A percentile compares a stretch with the other conserved stretches of the same genome.
phyloP scores from a whole-genome alignment of 1,140 invertebrate genomes.

The Papilio polyxenes region DNA sequence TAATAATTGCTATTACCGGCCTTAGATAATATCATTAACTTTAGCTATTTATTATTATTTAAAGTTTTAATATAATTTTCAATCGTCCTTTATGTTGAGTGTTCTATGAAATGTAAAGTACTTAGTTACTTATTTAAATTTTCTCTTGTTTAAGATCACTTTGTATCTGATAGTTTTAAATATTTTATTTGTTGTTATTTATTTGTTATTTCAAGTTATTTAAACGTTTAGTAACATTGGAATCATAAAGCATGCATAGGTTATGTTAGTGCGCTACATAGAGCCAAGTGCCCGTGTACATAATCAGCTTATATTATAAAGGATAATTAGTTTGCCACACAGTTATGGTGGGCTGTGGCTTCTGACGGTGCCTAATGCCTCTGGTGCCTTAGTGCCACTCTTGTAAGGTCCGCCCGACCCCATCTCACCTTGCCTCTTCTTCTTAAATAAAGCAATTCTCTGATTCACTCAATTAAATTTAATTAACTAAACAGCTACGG shows the following conservation, averaged over 20 bases:
- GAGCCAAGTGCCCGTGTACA: conserved; percentile 22
- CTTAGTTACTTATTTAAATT: background rate
- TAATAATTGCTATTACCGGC: conserved; percentile 28
- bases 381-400: conserved; percentile 30
- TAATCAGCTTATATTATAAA: conserved; percentile 11
- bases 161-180: background rate
- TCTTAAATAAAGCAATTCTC: background rate
- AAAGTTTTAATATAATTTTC: background rate
- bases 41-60: background rate
- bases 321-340: conserved; percentile 32
- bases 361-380: conserved; percentile 34
- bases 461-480: background rate
- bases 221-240: background rate
- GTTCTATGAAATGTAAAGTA: background rate
- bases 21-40: background rate
- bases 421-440: background rate
- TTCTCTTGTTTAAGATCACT: background rate
- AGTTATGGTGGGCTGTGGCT: conserved; percentile 27
- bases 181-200: background rate
- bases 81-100: background rate
- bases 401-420: background rate
- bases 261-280: background rate
- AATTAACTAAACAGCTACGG: background rate
- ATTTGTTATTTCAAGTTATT: background rate
- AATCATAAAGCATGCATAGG: background rate